Evolutionary conservation across 2,797 vertebrate species (phyloP), one percentile per base, ranked within the genome.

Genomic region (Pelobates cultripes): DNA sequence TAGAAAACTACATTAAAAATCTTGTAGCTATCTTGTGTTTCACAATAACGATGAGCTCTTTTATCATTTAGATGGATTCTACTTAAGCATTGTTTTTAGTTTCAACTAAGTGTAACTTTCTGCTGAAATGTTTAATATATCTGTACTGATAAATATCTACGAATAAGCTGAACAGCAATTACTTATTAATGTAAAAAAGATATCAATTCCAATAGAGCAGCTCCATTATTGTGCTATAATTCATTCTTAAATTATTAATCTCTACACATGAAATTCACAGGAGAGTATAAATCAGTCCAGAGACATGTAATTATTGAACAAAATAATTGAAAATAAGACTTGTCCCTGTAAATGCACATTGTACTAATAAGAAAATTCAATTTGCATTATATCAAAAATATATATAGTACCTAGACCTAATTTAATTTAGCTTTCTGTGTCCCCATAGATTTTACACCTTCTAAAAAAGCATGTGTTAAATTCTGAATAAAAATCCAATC

Each of bases 311-410:
- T 78, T 78, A 83, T 83, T 61, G 75, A 70, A 73, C 43, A 73
- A 61, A 74, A 70, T 83, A 83, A 78, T 78, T 83, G 71, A 70
- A 83, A 83, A 83, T 68, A 75, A 47, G 66, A 81, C 69, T 81
- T 63, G 66, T 51, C 42, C 66, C 70, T 28, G 64, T 83, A 78
- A 83, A 83, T 55, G 70, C 78, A 51, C 40, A 55, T 63, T 70
- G 43, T 14, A 42, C 64, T 74, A 70, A 61, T 73, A 73, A 42
- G 61, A 70, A 83, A 83, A 78, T 78, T 69, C 71, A 75, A 83
- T 83, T 83, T 83, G 76, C 81, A 83, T 69, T 83, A 83, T 74
- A 83, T 83, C 81, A 68, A 51, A 9, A 67, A 43, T 28, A 61
- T 63, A 66, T 41, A 9, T 13, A 67, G n/a, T 9, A 67, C 44